Base-by-base conservation (phyloP, 2,888 invertebrate genomes). In the Heliconius ethilla region DNA sequence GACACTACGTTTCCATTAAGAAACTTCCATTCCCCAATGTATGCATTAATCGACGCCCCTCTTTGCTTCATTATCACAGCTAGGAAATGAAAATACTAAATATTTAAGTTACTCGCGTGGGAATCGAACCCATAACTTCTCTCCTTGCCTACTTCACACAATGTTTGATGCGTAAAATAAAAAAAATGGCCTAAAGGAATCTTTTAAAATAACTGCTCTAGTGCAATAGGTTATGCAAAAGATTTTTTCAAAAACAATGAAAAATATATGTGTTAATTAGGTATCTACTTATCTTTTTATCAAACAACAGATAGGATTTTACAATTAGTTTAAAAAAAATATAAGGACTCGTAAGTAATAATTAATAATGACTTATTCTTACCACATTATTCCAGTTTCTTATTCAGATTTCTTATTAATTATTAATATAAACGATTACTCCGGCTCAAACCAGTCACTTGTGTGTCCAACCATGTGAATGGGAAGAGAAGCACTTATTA, bases 351-450 rank as follows among this genome's bases (percentile, higher is more conserved):
- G n/a, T 27, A 1, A 27, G 27, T 27, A 66, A 66, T 18, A 66
- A 29, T n/a, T 7, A 65, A 33, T 37, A n/a, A 15, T 37, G 40
- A 25, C 40, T n/a, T 37, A 45, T 69, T 67, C 70, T 70, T 7
- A 70, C 70, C 70, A 70, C 70, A 70, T 70, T 5, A 22, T 55
- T 51, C 70, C 33, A 70, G 13, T 29, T 55, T 45, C 15, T 22
- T 55, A 70, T 55, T 70, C 7, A 55, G 18, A 33, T 22, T 33
- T 27, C 27, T 27, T 55, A 55, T 55, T 29, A 22, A 55, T 33
- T 29, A 29, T 22, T 45, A 25, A 69, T 45, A 45, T 15, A 4
- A 69, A 45, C 25, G 6, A n/a, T n/a, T 37, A 11, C 37, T 37
- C 33, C 15, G 15, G 7, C 18, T 10, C 15, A 6, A 55, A 29